Evolutionary conservation across 2,113 vertebrate species (phyloP).

Genomic region (Morone saxatilis): DNA sequence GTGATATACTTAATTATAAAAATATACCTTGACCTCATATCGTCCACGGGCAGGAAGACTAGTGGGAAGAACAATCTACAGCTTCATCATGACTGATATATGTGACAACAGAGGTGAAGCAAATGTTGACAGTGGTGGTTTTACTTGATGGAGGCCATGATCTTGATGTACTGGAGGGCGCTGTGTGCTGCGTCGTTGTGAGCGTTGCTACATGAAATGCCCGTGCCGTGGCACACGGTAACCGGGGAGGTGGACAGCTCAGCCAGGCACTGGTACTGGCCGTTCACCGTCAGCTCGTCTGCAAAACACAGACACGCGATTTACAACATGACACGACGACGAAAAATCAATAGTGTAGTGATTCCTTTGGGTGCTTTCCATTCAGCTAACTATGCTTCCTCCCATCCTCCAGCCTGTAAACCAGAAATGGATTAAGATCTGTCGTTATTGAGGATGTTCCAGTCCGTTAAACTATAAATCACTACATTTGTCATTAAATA

Average conservation of each 20-base stretch:
- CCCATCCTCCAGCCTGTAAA: not conserved
- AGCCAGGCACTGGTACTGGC: slow-evolving; percentile 88
- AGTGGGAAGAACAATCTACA: not conserved
- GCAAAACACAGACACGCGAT: slow-evolving; percentile 51
- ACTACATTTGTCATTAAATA: not conserved
- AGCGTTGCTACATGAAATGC: slow-evolving; percentile 86
- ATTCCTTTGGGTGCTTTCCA: not conserved
- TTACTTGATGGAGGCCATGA: slow-evolving; percentile 81
- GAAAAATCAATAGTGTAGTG: not conserved
- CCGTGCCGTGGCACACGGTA: slow-evolving; percentile 88
- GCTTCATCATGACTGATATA: not conserved
- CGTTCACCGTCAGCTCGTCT: slow-evolving; percentile 89
- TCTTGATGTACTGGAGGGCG: slow-evolving; percentile 89
- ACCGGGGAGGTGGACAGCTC: slow-evolving; percentile 88
- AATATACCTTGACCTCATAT: slow-evolving; percentile 39
- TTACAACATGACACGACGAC: not conserved
- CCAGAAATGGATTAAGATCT: not conserved
- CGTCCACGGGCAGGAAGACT: slow-evolving; percentile 15
- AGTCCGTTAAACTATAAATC: too few species aligned
- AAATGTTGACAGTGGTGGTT: not conserved
- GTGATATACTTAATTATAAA: slow-evolving; percentile 33
- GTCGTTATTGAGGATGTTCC: not conserved
- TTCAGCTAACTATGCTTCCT: not conserved
- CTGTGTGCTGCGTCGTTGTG: slow-evolving; percentile 89
- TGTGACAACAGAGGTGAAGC: slow-evolving; percentile 2